These are phyloP conservation scores for Congeria kusceri DNA, from an alignment of 2,888 invertebrate species.

Conservation along the genomic window DNA sequence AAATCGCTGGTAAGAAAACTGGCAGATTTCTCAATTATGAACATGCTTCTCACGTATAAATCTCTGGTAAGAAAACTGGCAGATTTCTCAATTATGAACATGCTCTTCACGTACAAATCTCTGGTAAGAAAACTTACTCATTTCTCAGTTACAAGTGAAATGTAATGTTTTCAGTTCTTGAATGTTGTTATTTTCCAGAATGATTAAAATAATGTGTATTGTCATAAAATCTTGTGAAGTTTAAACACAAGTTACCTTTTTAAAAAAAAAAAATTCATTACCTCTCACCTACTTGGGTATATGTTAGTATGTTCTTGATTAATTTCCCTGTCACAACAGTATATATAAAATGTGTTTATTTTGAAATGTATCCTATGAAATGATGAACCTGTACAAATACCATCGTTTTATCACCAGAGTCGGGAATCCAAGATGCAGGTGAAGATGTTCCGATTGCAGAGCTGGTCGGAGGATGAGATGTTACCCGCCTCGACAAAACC, in stretches of 20 bases:
- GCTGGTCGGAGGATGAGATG: conserved; percentile 50
- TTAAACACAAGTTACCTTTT: too few species aligned
- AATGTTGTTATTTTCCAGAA: too few species aligned
- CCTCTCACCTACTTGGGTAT: too few species aligned
- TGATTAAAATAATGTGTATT: too few species aligned
- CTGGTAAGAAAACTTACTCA: conserved; percentile 23
- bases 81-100: conserved; percentile 37
- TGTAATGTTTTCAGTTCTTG: too few species aligned
- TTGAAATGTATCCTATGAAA: too few species aligned
- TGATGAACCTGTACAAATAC: background rate
- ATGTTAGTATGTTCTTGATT: too few species aligned
- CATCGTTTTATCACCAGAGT: conserved; percentile 50
- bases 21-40: conserved; percentile 52
- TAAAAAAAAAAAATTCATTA: too few species aligned
- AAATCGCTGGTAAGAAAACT: too few species aligned
- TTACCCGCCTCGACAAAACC: conserved; percentile 35
- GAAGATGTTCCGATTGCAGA: conserved; percentile 51
- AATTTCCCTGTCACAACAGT: too few species aligned
- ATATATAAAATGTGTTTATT: too few species aligned
- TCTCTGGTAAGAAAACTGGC: conserved; percentile 35
- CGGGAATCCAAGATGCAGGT: conserved; percentile 43
- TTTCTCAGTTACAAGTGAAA: conserved; percentile 41
- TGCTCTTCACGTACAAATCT: conserved; percentile 52
- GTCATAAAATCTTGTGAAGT: too few species aligned
- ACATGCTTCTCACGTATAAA: conserved; percentile 49